A percentile compares a stretch with the other conserved stretches of the same genome.
These are phyloP conservation scores for Acrocyrtus sp. DNA, from an alignment of 2,888 invertebrate species.

Conservation along the genomic window DNA sequence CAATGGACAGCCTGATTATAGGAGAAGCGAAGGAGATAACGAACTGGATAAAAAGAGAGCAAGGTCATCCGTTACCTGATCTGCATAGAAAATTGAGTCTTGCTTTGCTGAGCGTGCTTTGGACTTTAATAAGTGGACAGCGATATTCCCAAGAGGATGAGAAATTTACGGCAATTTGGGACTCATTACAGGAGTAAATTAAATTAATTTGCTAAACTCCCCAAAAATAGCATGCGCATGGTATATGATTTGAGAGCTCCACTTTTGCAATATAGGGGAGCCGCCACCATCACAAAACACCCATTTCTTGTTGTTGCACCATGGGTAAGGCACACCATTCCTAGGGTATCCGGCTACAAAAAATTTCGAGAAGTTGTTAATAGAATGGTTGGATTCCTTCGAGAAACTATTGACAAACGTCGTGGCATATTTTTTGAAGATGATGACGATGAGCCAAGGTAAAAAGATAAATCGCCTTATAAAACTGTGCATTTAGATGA, in stretches of 20 bases:
- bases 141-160: slow-evolving; percentile 43
- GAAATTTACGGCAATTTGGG: slow-evolving; percentile 26
- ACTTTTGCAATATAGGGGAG: slow-evolving; percentile 9
- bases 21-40: slow-evolving; percentile 42
- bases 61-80: slow-evolving; percentile 18
- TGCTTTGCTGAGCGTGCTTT: slow-evolving; percentile 45
- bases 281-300: slow-evolving; percentile 23
- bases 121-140: slow-evolving; percentile 46
- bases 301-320: slow-evolving; percentile 41
- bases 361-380: slow-evolving; percentile 19
- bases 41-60: slow-evolving; percentile 22
- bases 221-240: background rate
- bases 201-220: background rate
- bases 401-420: slow-evolving; percentile 35
- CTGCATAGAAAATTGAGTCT: slow-evolving; percentile 32
- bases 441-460: slow-evolving; percentile 18
- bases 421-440: slow-evolving; percentile 8
- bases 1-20: slow-evolving; percentile 45
- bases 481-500: background rate
- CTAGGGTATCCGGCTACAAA: slow-evolving; percentile 24
- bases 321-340: slow-evolving; percentile 26
- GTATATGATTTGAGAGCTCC: background rate
- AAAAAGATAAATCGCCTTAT: slow-evolving; percentile 1
- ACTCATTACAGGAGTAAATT: slow-evolving; percentile 25
- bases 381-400: slow-evolving; percentile 21